A percentile compares a stretch with the other conserved stretches of the same genome.
These are phyloP conservation scores for Pongo pygmaeus DNA, from an alignment of 2,113 vertebrate species.

Conservation along the genomic window DNA sequence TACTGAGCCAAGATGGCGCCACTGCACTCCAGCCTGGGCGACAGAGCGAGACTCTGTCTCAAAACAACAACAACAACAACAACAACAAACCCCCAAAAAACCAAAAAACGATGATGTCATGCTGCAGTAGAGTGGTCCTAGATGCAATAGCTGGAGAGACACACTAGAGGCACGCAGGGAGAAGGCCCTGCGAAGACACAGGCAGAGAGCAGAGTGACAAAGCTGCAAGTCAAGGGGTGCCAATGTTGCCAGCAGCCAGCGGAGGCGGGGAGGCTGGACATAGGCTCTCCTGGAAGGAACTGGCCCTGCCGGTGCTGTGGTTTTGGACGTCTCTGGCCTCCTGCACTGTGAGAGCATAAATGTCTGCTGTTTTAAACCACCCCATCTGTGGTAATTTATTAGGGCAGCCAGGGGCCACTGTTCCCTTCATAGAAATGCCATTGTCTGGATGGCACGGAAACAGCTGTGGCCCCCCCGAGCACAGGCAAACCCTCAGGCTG, in stretches of 20 bases:
- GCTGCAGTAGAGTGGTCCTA: accelerated
- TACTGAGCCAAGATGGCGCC: too few species aligned
- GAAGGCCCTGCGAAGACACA: neutral
- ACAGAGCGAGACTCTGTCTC: too few species aligned
- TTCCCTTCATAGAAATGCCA: neutral
- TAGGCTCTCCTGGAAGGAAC: neutral
- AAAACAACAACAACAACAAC: too few species aligned
- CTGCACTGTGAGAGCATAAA: neutral
- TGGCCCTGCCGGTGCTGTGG: accelerated
- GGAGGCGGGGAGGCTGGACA: accelerated
- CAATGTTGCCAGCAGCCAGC: neutral
- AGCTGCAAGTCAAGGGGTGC: neutral
- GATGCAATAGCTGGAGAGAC: neutral
- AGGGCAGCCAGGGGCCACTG: neutral
- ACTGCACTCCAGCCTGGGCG: too few species aligned
- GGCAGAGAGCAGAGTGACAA: accelerated
- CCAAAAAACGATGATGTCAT: neutral
- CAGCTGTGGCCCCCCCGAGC: accelerated
- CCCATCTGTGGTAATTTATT: neutral
- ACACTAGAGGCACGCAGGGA: too few species aligned
- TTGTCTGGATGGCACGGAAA: neutral
- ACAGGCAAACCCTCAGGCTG: too few species aligned
- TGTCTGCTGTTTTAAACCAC: neutral
- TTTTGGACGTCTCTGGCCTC: neutral
- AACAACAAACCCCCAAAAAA: too few species aligned